Conservation (phyloP, 2,888 invertebrate genomes). For the Ornithoptera alexandrae region DNA sequence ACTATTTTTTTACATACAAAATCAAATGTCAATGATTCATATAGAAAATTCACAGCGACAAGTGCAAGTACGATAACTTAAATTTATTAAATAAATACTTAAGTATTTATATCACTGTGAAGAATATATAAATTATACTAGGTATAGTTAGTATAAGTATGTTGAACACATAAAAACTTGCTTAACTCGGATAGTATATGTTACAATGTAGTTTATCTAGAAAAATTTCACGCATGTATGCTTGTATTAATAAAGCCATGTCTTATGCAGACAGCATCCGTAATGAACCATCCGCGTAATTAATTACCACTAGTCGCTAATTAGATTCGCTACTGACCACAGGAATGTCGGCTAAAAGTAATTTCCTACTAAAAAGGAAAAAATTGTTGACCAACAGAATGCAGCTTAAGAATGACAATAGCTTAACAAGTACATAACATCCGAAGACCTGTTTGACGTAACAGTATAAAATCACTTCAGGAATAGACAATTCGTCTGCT, state of each 20-base stretch:
- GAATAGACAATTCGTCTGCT: neutral
- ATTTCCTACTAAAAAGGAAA: slow-evolving; percentile 20
- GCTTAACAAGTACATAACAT: neutral
- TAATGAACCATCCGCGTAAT: slow-evolving; percentile 23
- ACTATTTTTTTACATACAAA: neutral
- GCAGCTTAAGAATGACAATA: neutral
- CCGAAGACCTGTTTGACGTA: too few species aligned
- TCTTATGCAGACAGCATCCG: slow-evolving; percentile 9
- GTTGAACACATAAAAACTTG: neutral
- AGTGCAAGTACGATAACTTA: too few species aligned
- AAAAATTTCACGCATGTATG: slow-evolving; percentile 23
- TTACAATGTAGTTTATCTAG: slow-evolving; percentile 5
- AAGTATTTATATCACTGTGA: too few species aligned
- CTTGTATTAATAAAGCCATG: slow-evolving; percentile 23
- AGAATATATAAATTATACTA: neutral
- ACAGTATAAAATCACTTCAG: neutral
- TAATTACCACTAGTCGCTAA: slow-evolving; percentile 25
- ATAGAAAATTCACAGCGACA: neutral
- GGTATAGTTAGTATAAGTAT: neutral
- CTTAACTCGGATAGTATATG: neutral
- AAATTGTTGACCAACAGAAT: slow-evolving; percentile 1
- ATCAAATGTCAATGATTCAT: neutral
- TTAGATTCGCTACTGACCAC: slow-evolving; percentile 19
- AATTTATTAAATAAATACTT: too few species aligned
- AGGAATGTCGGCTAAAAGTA: slow-evolving; percentile 19